Percentiles rank a stretch among this genome's conserved stretches.
Evolutionary conservation across 2,797 vertebrate species (phyloP).

Genomic region (Gymnoscopelus braueri): DNA sequence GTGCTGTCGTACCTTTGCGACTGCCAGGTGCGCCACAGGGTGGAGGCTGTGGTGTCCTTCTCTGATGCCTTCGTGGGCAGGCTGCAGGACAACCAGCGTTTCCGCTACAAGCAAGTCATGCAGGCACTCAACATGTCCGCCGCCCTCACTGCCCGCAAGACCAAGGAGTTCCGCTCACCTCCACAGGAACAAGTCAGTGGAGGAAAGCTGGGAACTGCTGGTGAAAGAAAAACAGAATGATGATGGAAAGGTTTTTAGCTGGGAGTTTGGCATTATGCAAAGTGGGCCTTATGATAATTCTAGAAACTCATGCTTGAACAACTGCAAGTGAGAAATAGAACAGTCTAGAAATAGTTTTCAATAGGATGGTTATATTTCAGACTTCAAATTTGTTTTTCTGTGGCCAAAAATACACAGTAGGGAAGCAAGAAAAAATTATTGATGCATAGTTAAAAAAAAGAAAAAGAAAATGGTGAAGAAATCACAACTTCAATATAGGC

Average conservation of each 20-base stretch:
- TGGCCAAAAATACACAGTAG: too few relatives aligned
- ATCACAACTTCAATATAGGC: too few relatives aligned
- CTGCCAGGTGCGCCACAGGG: conserved; percentile 90
- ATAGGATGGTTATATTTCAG: too few relatives aligned
- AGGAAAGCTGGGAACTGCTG: background rate
- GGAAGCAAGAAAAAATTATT: too few relatives aligned
- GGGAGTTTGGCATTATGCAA: background rate
- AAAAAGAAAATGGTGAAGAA: too few relatives aligned
- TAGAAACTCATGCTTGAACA: too few relatives aligned
- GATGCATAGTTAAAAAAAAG: too few relatives aligned
- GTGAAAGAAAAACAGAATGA: background rate
- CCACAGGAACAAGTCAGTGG: conserved; percentile 91
- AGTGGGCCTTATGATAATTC: background rate
- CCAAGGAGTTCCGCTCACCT: conserved; percentile 94
- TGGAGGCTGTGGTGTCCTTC: conserved; percentile 93
- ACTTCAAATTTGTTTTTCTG: too few relatives aligned
- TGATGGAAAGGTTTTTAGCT: background rate
- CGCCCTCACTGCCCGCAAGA: conserved; percentile 92
- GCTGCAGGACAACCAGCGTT: conserved; percentile 94
- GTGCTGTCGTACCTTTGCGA: conserved; percentile 93
- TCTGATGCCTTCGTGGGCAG: conserved; percentile 89
- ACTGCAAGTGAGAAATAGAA: too few relatives aligned
- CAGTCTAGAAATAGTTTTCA: too few relatives aligned
- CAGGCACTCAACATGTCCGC: conserved; percentile 96
- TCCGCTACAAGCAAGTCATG: conserved; percentile 94